These are phyloP conservation scores for Brachionus manjavacas DNA, from an alignment of 1,140 invertebrate genomes.

Conservation along the genomic window DNA sequence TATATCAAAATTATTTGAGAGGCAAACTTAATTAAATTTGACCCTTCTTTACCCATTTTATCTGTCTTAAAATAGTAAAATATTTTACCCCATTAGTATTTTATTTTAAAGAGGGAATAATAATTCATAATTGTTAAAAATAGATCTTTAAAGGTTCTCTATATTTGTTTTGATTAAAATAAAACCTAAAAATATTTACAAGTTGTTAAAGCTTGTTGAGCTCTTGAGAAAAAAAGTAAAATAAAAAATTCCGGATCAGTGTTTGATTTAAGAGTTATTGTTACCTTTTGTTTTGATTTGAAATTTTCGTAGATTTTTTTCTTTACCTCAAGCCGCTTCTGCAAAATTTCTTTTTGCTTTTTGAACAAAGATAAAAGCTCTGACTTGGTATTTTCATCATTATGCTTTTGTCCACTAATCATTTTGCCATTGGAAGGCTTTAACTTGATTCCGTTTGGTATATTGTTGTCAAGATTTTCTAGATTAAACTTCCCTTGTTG, in stretches of 20 bases:
- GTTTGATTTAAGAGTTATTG: background rate
- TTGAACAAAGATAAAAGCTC: background rate
- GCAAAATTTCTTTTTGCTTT: constrained; percentile 2
- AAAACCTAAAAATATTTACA: too few relatives aligned
- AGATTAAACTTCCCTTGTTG: background rate
- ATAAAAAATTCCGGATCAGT: background rate
- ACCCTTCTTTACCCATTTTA: too few relatives aligned
- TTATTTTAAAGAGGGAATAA: too few relatives aligned
- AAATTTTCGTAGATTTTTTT: constrained; percentile 4
- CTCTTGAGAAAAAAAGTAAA: too few relatives aligned
- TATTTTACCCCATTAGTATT: too few relatives aligned
- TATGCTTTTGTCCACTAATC: background rate
- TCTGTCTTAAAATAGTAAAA: too few relatives aligned
- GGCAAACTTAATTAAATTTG: too few relatives aligned
- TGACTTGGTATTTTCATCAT: background rate
- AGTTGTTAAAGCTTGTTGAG: too few relatives aligned
- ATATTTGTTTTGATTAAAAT: too few relatives aligned
- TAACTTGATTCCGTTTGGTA: background rate
- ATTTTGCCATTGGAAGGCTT: background rate
- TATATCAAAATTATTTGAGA: too few relatives aligned
- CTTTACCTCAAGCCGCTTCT: constrained; percentile 1
- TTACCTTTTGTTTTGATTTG: constrained; percentile 25
- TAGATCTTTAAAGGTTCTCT: too few relatives aligned
- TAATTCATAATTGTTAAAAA: too few relatives aligned
- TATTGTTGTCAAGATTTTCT: background rate